A percentile compares a stretch with the other conserved stretches of the same genome.
These are phyloP conservation scores for Leptocoma aspasia DNA, from an alignment of 2,113 vertebrate species.

Conservation along the genomic window DNA sequence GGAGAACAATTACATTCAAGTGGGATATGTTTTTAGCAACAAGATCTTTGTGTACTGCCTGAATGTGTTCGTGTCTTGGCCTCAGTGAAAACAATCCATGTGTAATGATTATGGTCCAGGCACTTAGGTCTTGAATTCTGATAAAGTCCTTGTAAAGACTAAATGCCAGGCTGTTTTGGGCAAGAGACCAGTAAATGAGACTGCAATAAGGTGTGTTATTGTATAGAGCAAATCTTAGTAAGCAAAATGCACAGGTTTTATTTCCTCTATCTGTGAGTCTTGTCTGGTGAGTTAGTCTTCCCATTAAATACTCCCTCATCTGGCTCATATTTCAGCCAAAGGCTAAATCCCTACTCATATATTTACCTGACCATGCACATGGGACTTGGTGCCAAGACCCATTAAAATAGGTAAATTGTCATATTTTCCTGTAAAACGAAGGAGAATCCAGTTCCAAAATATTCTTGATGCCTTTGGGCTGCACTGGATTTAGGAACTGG, in stretches of 20 bases:
- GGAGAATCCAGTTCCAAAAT: not conserved
- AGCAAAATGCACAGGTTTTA: not conserved
- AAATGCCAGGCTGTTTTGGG: not conserved
- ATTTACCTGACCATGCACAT: not conserved
- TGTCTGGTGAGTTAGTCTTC: not conserved
- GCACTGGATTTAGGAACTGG: not conserved
- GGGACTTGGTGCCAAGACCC: not conserved
- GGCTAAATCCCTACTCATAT: not conserved
- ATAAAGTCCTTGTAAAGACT: not conserved
- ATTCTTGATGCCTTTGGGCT: not conserved
- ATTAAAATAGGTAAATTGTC: not conserved
- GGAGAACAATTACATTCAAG: not conserved
- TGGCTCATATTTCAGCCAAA: not conserved
- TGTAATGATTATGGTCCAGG: not conserved
- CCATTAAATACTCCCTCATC: not conserved
- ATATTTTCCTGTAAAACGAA: not conserved
- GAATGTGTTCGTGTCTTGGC: not conserved
- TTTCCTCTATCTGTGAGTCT: not conserved
- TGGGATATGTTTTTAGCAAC: conserved; percentile 23
- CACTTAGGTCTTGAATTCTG: not conserved
- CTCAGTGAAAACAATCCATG: not conserved
- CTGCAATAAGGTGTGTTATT: not conserved
- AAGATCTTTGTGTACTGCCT: not conserved
- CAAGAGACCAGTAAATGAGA: not conserved
- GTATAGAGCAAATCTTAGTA: not conserved